Conservation (phyloP, 1,140 invertebrate species). For the Leptoteleia sp. region DNA sequence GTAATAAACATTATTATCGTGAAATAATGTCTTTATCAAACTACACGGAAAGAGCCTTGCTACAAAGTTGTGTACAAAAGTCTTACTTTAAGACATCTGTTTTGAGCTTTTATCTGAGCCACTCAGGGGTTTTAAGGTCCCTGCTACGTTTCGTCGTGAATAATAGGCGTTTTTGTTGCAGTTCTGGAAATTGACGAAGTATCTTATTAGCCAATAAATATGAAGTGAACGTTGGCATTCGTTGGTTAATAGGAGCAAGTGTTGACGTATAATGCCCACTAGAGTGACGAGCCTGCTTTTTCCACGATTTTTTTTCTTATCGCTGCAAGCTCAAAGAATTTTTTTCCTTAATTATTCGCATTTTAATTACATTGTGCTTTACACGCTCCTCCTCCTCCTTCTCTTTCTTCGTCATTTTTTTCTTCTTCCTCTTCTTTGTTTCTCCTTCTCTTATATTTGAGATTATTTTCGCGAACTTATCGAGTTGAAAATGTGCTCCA, state of each 20-base stretch:
- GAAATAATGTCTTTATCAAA: no score
- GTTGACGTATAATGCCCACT: slow-evolving; percentile 35
- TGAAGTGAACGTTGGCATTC: slow-evolving; percentile 29
- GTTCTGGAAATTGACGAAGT: slow-evolving; percentile 25
- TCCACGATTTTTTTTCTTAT: slow-evolving; percentile 27
- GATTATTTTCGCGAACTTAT: slow-evolving; percentile 4
- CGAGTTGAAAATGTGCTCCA: slow-evolving; percentile 11
- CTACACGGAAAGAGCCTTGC: no score
- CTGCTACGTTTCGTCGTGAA: slow-evolving; percentile 11
- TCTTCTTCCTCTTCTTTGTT: no score
- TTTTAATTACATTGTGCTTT: slow-evolving; percentile 1
- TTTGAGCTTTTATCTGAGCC: slow-evolving; percentile 9
- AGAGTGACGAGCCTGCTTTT: slow-evolving; percentile 24
- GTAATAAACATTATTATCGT: no score
- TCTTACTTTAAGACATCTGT: slow-evolving; percentile 7
- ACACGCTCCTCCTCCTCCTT: no score
- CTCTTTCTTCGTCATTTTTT: no score
- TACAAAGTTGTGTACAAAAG: background rate
- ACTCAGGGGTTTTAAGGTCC: slow-evolving; percentile 10
- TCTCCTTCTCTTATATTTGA: no score
- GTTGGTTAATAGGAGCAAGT: slow-evolving; percentile 42
- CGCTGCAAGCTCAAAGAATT: background rate
- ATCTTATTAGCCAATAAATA: slow-evolving; percentile 46
- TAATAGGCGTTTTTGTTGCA: slow-evolving; percentile 42
- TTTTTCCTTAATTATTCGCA: background rate